A percentile compares a stretch with the other conserved stretches of the same genome.
Conservation (phyloP, 2,797 vertebrate genomes). For the Bufotes viridis region DNA sequence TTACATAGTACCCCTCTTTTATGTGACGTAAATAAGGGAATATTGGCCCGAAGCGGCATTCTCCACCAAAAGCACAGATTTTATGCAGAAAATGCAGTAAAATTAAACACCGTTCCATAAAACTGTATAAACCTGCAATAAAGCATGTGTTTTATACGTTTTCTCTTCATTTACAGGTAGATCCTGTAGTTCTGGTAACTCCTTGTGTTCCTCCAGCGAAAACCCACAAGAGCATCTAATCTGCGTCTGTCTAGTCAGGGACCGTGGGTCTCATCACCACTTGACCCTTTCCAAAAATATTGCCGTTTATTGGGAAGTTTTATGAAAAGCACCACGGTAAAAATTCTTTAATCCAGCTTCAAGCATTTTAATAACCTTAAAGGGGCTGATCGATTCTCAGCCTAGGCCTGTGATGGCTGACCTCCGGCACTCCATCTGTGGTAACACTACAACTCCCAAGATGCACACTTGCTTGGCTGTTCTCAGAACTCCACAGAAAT, state of each 20-base stretch:
- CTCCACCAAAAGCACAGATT: background rate
- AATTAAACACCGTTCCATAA: background rate
- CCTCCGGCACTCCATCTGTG: too few relatives aligned
- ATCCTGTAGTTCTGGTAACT: background rate
- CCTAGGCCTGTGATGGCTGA: too few relatives aligned
- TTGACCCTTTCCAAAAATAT: background rate
- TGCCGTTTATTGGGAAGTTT: background rate
- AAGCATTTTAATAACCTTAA: too few relatives aligned
- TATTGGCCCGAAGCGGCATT: background rate
- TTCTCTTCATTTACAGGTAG: background rate
- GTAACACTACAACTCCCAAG: too few relatives aligned
- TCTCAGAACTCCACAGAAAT: too few relatives aligned
- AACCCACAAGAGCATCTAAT: background rate
- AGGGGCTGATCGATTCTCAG: too few relatives aligned
- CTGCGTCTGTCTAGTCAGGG: background rate
- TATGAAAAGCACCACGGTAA: too few relatives aligned
- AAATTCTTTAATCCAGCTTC: too few relatives aligned
- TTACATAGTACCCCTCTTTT: background rate
- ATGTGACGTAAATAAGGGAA: background rate
- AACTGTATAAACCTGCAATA: background rate
- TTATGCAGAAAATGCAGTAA: slow-evolving; percentile 6
- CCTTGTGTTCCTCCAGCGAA: background rate
- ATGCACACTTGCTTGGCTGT: too few relatives aligned
- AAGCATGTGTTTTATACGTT: background rate
- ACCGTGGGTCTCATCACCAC: background rate